Base-by-base conservation (phyloP, 2,888 invertebrate genomes). In the Suillia variegata region DNA sequence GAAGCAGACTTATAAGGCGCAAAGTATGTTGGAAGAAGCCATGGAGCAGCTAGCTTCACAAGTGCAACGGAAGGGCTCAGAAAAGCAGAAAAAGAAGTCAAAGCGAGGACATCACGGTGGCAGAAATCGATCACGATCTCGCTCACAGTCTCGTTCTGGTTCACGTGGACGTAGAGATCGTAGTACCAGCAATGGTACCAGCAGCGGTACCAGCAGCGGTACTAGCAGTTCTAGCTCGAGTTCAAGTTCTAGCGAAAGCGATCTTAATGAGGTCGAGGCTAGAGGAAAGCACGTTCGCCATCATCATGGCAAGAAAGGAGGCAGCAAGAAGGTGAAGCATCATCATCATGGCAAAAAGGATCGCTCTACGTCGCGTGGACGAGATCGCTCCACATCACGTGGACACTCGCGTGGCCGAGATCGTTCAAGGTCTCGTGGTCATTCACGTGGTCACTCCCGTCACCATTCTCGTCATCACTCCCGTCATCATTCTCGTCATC, bases 21-120 rank as follows among this genome's bases (percentile, higher is more conserved):
- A 54, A 26, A 21, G n/a, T 8, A 31, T 13, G 54, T n/a, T 24
- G 24, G 33, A 62, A 49, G 18, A 55, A 42, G 71, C 70, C 4
- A 56, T 70, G 45, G 24, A 61, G 10, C 65, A 67, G 61, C 52
- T 72, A 54, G 59, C 49, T 54, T 53, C 53, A 48, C 62, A 67
- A 54, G 53, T 62, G 62, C 59, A 17, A 15, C 57, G 33, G 47
- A 18, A 6, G 1, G 48, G 33, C 12, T 51, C 1, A 10, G 4
- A 1, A 1, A 62, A 60, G 58, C 6, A 50, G 48, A 20, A 42
- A 31, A 65, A 58, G 38, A 56, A 52, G 33, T 12, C 22, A 57
- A 63, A 62, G 60, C 65, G 65, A 62, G 59, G 50, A 33, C 45
- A 50, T 2, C 34, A 51, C 22, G 47, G 2, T 1, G 50, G 34